A percentile compares a stretch with the other conserved stretches of the same genome.
phyloP scores from a whole-genome alignment of 2,888 invertebrate species.

The Lamellibrachia columna region DNA sequence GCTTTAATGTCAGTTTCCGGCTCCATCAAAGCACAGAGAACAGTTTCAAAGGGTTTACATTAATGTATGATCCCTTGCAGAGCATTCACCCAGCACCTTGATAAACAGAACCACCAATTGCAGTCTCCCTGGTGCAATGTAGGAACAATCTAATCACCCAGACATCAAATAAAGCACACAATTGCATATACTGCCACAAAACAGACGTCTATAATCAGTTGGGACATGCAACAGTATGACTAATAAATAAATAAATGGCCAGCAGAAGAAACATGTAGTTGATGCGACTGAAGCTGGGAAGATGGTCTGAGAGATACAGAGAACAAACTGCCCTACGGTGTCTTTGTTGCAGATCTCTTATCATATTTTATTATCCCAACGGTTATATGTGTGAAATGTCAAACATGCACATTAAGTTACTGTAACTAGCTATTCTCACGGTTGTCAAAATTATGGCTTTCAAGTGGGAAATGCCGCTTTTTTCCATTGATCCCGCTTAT shows the following conservation, averaged over 20 bases:
- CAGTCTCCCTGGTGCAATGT: background rate
- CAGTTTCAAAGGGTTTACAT: background rate
- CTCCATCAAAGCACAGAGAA: background rate
- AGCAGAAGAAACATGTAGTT: background rate
- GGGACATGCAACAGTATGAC: background rate
- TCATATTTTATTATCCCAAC: background rate
- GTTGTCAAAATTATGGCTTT: no score
- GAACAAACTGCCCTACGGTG: background rate
- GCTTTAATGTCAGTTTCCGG: background rate
- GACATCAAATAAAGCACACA: background rate
- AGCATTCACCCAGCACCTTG: background rate
- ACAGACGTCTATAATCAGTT: background rate
- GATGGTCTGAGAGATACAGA: background rate
- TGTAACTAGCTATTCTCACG: no score
- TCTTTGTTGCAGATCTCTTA: background rate
- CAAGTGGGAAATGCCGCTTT: no score
- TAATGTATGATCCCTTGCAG: background rate
- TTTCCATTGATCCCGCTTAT: no score
- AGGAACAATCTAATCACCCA: background rate
- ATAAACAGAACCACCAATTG: background rate
- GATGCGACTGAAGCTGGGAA: background rate
- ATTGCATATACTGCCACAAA: background rate
- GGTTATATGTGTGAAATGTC: background rate
- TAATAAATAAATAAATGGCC: background rate
- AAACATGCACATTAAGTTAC: background rate